Percentiles rank a stretch among this genome's conserved stretches.
Evolutionary conservation across 2,113 vertebrate species (phyloP).

Genomic region (Picathartes gymnocephalus): DNA sequence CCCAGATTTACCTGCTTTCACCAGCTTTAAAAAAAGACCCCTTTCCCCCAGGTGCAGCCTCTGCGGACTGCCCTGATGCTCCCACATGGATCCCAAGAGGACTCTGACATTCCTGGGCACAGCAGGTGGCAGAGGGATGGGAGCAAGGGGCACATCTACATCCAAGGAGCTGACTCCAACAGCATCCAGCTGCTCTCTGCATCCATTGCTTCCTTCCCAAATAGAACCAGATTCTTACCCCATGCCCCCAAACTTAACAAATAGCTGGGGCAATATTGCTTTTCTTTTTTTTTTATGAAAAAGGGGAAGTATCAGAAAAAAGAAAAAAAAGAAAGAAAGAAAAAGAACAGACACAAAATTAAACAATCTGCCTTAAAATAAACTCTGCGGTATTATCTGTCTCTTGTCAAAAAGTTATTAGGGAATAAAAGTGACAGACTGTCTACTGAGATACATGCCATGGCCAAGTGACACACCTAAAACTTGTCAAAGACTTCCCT

Average conservation of each 20-base stretch:
- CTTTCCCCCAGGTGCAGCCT: background rate
- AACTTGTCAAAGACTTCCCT: slow-evolving; percentile 14
- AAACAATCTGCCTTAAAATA: slow-evolving; percentile 14
- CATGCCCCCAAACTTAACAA: background rate
- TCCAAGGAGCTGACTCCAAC: background rate
- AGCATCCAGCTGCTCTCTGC: background rate
- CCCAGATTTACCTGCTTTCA: background rate
- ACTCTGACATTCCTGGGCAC: background rate
- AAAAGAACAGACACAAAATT: background rate
- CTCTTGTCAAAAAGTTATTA: slow-evolving; percentile 22
- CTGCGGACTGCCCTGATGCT: accelerated
- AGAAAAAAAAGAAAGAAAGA: background rate
- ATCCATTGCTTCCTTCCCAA: background rate
- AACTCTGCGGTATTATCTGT: slow-evolving; percentile 2
- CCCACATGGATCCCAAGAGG: background rate
- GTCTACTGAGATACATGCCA: slow-evolving; percentile 21
- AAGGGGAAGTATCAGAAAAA: background rate
- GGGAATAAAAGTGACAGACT: slow-evolving; percentile 26
- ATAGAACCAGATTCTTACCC: background rate
- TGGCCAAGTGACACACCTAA: background rate
- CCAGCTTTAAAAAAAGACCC: background rate
- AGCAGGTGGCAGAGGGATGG: background rate
- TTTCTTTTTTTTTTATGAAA: background rate
- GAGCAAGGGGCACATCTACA: background rate
- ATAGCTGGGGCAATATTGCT: background rate